Base-by-base conservation (phyloP, 2,113 vertebrate genomes). In the Nanorana parkeri region DNA sequence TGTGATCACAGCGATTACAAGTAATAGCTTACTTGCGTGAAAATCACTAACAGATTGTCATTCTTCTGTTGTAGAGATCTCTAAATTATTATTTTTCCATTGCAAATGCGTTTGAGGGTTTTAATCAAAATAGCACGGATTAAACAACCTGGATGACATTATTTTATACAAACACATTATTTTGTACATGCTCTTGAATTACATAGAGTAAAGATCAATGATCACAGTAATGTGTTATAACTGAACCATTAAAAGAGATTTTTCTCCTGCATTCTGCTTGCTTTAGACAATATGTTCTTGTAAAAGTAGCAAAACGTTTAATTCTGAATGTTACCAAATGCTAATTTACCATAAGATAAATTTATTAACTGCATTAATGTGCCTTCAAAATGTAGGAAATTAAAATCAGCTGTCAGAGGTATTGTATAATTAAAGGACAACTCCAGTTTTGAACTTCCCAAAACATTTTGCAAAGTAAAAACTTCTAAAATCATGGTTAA, bases 301-400 rank as follows among this genome's bases (percentile, higher is more conserved):
- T 56, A 63, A 63, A 63, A 63, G 60, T 63, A 11, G 60, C 21
- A 63, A 23, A 21, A 21, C 23, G 17, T 2, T 58, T 17, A 61
- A 10, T 75, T 13, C n/a, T 61, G 72, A 75, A 75, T 61, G 72
- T 5, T 75, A 60, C 72, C 72, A 75, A 55, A 75, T 75, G 72
- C 36, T 26, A 11, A 16, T 24, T 55, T 29, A 56, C 54, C 16
- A 36, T 55, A 60, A 55, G 28, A 60, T 29, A 21, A 16, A 75
- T 75, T 75, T 60, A 75, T 61, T 75, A 75, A 41, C n/a, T 29
- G 17, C 55, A 23, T 41, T 17, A 20, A 55, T 41, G 54, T 15
- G 60, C 23, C 4, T 21, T 2, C 26, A 21, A 15, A 60, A 21
- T 10, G 1, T 23, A 23, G 54, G 26, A 73, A 73, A 16, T 8